Conservation (phyloP, 2,113 vertebrate genomes). For the Channa maculata region DNA sequence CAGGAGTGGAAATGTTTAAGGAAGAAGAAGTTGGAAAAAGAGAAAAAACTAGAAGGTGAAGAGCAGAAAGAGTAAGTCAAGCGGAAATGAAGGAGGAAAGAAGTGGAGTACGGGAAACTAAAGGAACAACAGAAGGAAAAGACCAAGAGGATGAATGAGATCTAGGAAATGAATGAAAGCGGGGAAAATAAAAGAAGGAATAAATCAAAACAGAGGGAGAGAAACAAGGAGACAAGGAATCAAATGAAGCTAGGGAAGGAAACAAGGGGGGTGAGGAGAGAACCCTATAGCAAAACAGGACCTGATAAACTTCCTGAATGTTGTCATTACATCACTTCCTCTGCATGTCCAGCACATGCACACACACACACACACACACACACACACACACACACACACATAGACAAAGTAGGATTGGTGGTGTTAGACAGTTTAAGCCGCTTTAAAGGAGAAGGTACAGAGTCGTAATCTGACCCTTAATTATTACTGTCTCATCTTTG, state of each 20-base stretch:
- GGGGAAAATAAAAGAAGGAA: not conserved
- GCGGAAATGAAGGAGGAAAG: too few relatives aligned
- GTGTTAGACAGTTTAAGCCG: conserved; percentile 68
- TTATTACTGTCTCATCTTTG: conserved; percentile 39
- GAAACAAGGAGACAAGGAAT: not conserved
- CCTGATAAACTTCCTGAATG: conserved; percentile 54
- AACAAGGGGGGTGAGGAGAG: not conserved
- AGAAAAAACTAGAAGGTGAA: too few relatives aligned
- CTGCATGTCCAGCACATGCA: conserved; percentile 6
- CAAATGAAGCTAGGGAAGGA: not conserved
- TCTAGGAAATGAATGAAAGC: not conserved
- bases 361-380: conserved; percentile 10
- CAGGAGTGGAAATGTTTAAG: too few relatives aligned
- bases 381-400: conserved; percentile 10
- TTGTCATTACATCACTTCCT: conserved; percentile 66
- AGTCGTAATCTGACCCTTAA: conserved; percentile 69
- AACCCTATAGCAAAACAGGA: conserved; percentile 59
- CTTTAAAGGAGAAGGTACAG: conserved; percentile 68
- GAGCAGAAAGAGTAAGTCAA: too few relatives aligned
- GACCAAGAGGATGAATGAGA: not conserved
- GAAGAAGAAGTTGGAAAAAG: too few relatives aligned
- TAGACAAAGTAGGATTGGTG: conserved; percentile 47
- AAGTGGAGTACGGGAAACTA: not conserved
- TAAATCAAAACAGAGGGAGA: not conserved
- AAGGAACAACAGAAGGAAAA: not conserved